A percentile compares a stretch with the other conserved stretches of the same genome.
phyloP scores from a whole-genome alignment of 2,888 invertebrate genomes.

The Hyalella azteca region DNA sequence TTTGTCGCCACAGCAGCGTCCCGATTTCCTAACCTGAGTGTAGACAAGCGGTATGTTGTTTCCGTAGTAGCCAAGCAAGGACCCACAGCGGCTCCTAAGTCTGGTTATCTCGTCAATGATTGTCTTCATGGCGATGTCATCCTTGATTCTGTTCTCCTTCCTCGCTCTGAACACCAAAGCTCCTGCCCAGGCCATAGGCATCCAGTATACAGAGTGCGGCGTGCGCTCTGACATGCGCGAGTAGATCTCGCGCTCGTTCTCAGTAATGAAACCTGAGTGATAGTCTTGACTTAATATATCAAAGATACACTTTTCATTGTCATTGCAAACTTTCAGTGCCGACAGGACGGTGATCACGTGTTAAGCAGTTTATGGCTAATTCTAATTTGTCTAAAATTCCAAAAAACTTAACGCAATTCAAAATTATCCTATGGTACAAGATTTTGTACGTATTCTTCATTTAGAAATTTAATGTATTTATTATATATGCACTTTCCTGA shows the following conservation, averaged over 20 bases:
- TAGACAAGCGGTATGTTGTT: conserved; percentile 61
- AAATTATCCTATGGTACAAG: no score
- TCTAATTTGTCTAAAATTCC: no score
- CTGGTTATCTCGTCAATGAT: conserved; percentile 86
- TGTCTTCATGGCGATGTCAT: conserved; percentile 91
- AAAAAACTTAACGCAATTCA: no score
- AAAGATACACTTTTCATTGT: no score
- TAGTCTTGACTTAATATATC: no score
- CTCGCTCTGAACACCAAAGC: conserved; percentile 87
- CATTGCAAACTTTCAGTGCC: no score
- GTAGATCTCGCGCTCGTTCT: conserved; percentile 88
- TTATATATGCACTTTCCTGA: no score
- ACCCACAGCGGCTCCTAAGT: conserved; percentile 81
- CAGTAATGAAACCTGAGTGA: conserved; percentile 81
- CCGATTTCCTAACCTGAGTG: not conserved
- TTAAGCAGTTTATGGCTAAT: no score
- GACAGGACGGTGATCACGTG: no score
- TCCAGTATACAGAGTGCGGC: conserved; percentile 90
- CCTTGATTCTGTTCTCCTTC: conserved; percentile 81
- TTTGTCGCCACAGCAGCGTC: not conserved
- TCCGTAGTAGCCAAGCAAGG: conserved; percentile 86
- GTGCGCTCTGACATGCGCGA: conserved; percentile 87
- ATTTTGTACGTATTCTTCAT: no score
- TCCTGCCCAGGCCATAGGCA: conserved; percentile 93
- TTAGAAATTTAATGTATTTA: no score